Base-by-base conservation (phyloP, 2,113 vertebrate genomes). In the Lasiurus borealis region DNA sequence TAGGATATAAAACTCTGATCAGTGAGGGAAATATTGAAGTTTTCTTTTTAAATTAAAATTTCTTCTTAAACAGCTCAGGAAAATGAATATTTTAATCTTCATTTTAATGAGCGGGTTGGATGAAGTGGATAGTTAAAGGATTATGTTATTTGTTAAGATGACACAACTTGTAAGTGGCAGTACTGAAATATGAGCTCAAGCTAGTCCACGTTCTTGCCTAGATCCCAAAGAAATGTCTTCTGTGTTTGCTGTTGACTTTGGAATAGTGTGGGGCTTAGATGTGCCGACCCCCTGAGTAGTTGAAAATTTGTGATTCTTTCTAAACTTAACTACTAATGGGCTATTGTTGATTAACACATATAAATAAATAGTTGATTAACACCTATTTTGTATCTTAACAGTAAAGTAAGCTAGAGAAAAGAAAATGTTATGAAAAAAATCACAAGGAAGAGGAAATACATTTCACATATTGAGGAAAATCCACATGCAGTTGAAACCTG, bases 31-130 rank as follows among this genome's bases (percentile, higher is more conserved):
- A 66, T 68, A 75, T 14, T 80, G 34, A 88, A 64, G 46, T 69
- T 76, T 72, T 80, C 52, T 84, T 89, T 88, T 73, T 85, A n/a
- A 46, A 59, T 75, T 68, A 84, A 54, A 90, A 36, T 25, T 72
- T 93, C 57, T 80, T 85, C 4, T 76, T 21, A 86, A 75, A 66
- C 15, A 88, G n/a, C 27, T 95, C 50, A 57, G 13, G 90, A n/a
- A 85, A 52, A 40, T 54, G 68, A 54, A 27, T 89, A 62, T 85
- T 85, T 57, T 66, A 75, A 25, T 76, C 14, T 81, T 16, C 7
- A 46, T 84, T 88, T 72, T 88, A 92, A 13, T 76, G 48, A 50
- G 36, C 68, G 11, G 59, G n/a, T 82, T 68, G 23, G 54, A 50
- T 59, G 3, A 90, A 86, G 34, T 82, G 14, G 52, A 48, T 93